phyloP scores from a whole-genome alignment of 1,140 invertebrate genomes.

The Pemphigus obesinymphae region DNA sequence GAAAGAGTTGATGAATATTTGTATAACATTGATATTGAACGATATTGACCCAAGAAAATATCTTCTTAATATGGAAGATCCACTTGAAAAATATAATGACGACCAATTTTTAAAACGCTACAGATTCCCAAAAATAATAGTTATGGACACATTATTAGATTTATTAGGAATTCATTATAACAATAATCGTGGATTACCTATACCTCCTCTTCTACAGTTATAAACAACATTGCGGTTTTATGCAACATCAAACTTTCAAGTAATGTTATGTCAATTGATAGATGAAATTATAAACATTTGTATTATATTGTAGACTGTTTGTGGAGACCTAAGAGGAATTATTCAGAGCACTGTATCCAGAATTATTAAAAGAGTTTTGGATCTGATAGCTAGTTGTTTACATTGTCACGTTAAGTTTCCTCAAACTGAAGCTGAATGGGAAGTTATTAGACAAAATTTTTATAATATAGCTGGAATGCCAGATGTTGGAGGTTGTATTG shows the following conservation, averaged over 20 bases:
- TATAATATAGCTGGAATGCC: constrained; percentile 49
- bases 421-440: constrained; percentile 43
- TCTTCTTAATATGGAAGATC: background rate
- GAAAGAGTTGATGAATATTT: background rate
- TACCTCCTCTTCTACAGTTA: background rate
- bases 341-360: constrained; percentile 24
- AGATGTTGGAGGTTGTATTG: constrained; percentile 51
- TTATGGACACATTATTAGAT: background rate
- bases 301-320: background rate
- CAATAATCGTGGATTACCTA: constrained; percentile 19
- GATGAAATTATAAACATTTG: too few species aligned
- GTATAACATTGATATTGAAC: background rate
- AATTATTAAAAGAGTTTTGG: constrained; percentile 25
- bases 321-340: constrained; percentile 19
- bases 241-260: background rate
- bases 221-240: constrained; percentile 1
- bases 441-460: constrained; percentile 46
- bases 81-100: background rate
- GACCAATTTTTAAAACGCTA: constrained; percentile 6
- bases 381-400: constrained; percentile 28
- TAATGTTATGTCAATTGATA: too few species aligned
- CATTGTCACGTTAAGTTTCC: constrained; percentile 47
- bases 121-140: background rate
- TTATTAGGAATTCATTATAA: background rate
- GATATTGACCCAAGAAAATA: background rate